These are phyloP conservation scores for Drosophila mayaguana DNA, from an alignment of 2,888 invertebrate species.

Conservation along the genomic window DNA sequence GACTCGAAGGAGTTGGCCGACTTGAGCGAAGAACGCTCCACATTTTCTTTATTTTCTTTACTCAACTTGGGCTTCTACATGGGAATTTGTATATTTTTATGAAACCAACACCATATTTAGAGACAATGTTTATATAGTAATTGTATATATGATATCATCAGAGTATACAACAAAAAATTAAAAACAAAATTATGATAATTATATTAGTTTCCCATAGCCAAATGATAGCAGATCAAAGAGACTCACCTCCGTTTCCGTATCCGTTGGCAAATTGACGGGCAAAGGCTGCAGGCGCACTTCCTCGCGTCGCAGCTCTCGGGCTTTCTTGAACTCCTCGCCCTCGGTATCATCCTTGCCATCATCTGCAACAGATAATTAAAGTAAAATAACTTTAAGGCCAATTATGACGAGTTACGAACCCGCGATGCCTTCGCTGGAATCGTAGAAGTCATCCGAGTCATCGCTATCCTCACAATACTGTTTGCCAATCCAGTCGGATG, in stretches of 20 bases:
- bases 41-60: conserved; percentile 71
- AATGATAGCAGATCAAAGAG: conserved; percentile 3
- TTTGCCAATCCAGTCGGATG: conserved; percentile 89
- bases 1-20: conserved; percentile 76
- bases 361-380: conserved; percentile 57
- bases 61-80: conserved; percentile 48
- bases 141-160: conserved; percentile 38
- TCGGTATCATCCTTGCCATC: conserved; percentile 90
- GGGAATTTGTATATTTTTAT: conserved; percentile 1
- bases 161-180: conserved; percentile 56
- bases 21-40: conserved; percentile 60
- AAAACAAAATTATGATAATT: conserved; percentile 67
- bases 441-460: conserved; percentile 85
- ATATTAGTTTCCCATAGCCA: conserved; percentile 66
- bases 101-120: conserved; percentile 80
- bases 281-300: conserved; percentile 89
- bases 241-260: conserved; percentile 90
- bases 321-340: conserved; percentile 89
- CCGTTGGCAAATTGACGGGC: conserved; percentile 87
- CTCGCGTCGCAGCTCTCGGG: conserved; percentile 88
- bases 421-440: conserved; percentile 85
- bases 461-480: conserved; percentile 86
- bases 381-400: background rate
- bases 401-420: conserved; percentile 59
- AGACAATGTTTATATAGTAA: conserved; percentile 41